Base-by-base conservation (phyloP, 2,113 vertebrate genomes). In the Takifugu flavidus region DNA sequence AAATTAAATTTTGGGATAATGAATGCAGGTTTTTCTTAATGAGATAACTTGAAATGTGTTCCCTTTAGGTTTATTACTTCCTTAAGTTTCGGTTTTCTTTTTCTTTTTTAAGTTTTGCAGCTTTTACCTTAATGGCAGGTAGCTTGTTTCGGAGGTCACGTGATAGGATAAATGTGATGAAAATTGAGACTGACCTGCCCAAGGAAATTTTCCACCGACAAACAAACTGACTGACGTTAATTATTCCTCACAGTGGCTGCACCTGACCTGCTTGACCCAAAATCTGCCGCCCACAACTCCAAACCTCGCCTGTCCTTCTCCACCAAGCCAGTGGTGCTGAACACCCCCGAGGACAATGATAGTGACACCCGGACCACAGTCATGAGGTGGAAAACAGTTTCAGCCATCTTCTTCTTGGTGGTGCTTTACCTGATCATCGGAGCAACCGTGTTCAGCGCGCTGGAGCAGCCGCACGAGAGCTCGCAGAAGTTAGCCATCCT, bases 331-430 rank as follows among this genome's bases (percentile, higher is more conserved):
- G 91, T 93, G 1, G 92, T 95, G 78, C 91, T 96, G 53, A 86
- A 92, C 79, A 83, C 92, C 11, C 82, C 82, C 25, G 93, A 93
- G 26, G 94, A 95, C 65, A 93, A 52, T 10, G 49, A 95, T 71
- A 93, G 89, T 2, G 95, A 96, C 86, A 90, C 89, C 0, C 82
- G 93, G 52, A 91, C 91, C 56, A 98, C 93, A 59, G 96, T 98
- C 82, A 99, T 99, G 97, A 95, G 98, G 92, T 98, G 97, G 97
- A 99, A 99, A 90, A 99, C 96, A 0, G 96, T 98, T 56, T 95
- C 95, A 13, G 96, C 94, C 70, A 95, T 98, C 82, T 98, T 99
- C 87, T 91, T 98, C 81, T 86, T 99, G 90, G 97, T 99, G 62
- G 96, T 99, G 50, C 86, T 98, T 15, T 98, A 98, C 78, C 91